A percentile compares a stretch with the other conserved stretches of the same genome.
phyloP scores from a whole-genome alignment of 2,888 invertebrate genomes.

The Calliphora vomitoria region DNA sequence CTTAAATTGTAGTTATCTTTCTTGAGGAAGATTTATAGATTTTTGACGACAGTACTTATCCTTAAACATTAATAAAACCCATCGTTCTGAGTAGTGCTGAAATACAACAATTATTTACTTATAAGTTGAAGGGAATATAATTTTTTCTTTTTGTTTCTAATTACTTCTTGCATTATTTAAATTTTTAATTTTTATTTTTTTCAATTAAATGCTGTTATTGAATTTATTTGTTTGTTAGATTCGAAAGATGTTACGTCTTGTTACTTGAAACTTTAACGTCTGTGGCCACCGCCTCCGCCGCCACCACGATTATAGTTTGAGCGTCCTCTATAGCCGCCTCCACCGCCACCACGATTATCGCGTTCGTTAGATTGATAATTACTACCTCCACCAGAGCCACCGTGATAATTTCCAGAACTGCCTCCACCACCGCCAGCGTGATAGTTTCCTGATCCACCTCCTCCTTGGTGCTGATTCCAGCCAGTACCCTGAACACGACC shows the following conservation, averaged over 20 bases:
- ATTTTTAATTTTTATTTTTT: neutral
- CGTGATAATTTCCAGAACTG: conserved; percentile 65
- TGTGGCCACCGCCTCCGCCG: conserved; percentile 67
- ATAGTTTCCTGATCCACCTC: conserved; percentile 76
- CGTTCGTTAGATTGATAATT: conserved; percentile 50
- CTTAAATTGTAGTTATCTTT: no score
- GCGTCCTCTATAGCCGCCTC: conserved; percentile 70
- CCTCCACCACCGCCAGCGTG: conserved; percentile 64
- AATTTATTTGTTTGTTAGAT: conserved; percentile 9
- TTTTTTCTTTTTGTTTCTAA: neutral
- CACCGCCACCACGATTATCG: conserved; percentile 59
- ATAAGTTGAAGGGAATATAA: no score
- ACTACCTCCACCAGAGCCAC: conserved; percentile 59
- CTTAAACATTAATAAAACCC: no score
- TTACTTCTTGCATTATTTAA: neutral
- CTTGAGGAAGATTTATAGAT: no score
- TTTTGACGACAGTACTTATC: no score
- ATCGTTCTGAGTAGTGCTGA: no score
- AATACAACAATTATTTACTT: no score
- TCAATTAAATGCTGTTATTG: neutral
- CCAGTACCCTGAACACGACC: conserved; percentile 84
- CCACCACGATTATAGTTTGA: conserved; percentile 75
- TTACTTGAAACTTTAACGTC: conserved; percentile 58
- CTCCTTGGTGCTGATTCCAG: conserved; percentile 79
- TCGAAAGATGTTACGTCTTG: neutral